A percentile compares a stretch with the other conserved stretches of the same genome.
phyloP scores from a whole-genome alignment of 2,797 vertebrate genomes.

The Oreortyx pictus region DNA sequence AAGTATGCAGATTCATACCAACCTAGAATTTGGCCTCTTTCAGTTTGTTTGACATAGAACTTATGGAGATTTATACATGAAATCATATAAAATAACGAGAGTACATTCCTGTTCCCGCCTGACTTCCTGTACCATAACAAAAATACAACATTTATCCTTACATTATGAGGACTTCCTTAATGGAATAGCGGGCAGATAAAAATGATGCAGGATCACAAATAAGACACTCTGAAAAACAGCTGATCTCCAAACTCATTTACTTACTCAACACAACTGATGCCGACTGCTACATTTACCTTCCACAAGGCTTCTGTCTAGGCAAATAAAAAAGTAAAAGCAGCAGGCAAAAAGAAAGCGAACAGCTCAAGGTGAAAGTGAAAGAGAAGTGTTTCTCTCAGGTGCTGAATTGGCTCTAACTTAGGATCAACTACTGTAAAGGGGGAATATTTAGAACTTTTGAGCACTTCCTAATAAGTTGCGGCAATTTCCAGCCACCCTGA shows the following conservation, averaged over 20 bases:
- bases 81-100: background rate
- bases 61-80: background rate
- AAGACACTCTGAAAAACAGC: background rate
- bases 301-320: background rate
- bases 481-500: background rate
- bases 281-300: background rate
- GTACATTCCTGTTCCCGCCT: background rate
- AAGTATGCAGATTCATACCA: background rate
- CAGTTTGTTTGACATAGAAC: background rate
- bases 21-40: background rate
- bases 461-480: background rate
- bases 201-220: background rate
- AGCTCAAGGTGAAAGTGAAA: background rate
- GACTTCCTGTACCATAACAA: background rate
- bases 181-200: background rate
- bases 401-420: background rate
- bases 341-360: background rate
- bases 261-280: background rate
- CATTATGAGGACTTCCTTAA: background rate
- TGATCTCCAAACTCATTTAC: background rate
- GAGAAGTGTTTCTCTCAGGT: background rate
- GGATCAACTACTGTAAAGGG: background rate
- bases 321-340: background rate
- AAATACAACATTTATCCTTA: background rate
- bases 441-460: background rate